Percentiles rank a stretch among this genome's conserved stretches.
These are phyloP conservation scores for Megaustenia siamemsis DNA, from an alignment of 2,888 invertebrate species.

Conservation along the genomic window DNA sequence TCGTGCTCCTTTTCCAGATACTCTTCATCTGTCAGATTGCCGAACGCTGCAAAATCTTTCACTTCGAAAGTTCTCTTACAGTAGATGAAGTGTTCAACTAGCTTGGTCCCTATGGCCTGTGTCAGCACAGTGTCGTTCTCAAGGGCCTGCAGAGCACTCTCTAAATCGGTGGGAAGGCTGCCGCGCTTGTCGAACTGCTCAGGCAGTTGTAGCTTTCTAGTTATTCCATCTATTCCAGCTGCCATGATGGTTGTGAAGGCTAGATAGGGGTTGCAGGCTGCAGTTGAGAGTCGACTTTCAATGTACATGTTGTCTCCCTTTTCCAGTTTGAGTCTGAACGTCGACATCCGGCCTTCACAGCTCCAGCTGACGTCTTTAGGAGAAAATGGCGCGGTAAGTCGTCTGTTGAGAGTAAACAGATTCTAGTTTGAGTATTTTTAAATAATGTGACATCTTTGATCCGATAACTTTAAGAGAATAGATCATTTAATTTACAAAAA, in stretches of 20 bases:
- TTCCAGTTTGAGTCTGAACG: slow-evolving; percentile 35
- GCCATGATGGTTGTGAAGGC: slow-evolving; percentile 45
- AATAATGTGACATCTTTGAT: no score
- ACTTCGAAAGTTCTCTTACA: slow-evolving; percentile 47
- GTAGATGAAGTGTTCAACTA: slow-evolving; percentile 40
- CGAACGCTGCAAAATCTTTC: neutral
- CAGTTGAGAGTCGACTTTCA: slow-evolving; percentile 52
- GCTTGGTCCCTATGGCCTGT: slow-evolving; percentile 43
- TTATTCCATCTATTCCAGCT: slow-evolving; percentile 55
- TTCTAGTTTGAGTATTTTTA: neutral
- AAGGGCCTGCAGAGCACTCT: slow-evolving; percentile 40
- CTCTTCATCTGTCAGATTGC: neutral
- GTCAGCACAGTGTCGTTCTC: slow-evolving; percentile 48
- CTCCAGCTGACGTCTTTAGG: slow-evolving; percentile 35
- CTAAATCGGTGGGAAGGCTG: slow-evolving; percentile 30
- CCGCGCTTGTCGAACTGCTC: neutral
- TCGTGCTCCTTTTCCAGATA: slow-evolving; percentile 28
- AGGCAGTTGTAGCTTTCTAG: slow-evolving; percentile 42
- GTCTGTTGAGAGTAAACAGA: neutral
- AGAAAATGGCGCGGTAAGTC: slow-evolving; percentile 7
- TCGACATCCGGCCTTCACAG: neutral
- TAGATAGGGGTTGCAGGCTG: slow-evolving; percentile 54
- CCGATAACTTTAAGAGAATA: no score
- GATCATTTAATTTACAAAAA: neutral
- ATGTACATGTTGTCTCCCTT: slow-evolving; percentile 45